phyloP scores from a whole-genome alignment of 2,113 vertebrate species.

The Anoplopoma fimbria region DNA sequence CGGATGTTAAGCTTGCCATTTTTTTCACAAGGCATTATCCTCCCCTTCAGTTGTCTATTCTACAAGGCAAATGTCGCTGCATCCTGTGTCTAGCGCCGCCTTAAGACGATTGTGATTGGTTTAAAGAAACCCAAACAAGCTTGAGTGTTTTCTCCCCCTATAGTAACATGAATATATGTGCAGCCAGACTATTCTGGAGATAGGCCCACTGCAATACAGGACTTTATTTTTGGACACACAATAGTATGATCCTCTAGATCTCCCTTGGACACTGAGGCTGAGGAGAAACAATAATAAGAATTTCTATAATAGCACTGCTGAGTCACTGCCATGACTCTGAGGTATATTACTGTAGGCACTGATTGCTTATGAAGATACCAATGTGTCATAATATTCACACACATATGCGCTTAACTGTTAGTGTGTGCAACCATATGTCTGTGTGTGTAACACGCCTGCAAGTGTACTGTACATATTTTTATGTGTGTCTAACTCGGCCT shows the following conservation, averaged over 20 bases:
- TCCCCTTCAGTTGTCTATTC: neutral
- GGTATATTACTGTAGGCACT: constrained; percentile 21
- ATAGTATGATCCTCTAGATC: neutral
- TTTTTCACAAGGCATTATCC: neutral
- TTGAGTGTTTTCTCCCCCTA: neutral
- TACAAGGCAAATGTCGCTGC: neutral
- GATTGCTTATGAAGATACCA: neutral
- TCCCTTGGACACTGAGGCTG: neutral
- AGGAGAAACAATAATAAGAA: neutral
- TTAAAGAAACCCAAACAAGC: neutral
- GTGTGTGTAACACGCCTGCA: constrained; percentile 21
- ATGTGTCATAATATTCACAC: constrained; percentile 31
- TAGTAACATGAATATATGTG: neutral
- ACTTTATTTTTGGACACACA: constrained; percentile 13
- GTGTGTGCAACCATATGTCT: constrained; percentile 53
- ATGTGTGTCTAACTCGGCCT: constrained; percentile 28
- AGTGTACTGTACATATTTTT: constrained; percentile 41
- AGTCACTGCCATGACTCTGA: constrained; percentile 20
- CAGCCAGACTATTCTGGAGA: neutral
- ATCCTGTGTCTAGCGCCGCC: neutral
- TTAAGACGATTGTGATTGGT: neutral
- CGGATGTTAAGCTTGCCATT: neutral
- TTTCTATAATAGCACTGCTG: constrained; percentile 10
- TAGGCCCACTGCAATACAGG: neutral
- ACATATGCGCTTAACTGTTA: constrained; percentile 40